phyloP scores from a whole-genome alignment of 2,888 invertebrate genomes.

The Lordiphosa fenestrarum region DNA sequence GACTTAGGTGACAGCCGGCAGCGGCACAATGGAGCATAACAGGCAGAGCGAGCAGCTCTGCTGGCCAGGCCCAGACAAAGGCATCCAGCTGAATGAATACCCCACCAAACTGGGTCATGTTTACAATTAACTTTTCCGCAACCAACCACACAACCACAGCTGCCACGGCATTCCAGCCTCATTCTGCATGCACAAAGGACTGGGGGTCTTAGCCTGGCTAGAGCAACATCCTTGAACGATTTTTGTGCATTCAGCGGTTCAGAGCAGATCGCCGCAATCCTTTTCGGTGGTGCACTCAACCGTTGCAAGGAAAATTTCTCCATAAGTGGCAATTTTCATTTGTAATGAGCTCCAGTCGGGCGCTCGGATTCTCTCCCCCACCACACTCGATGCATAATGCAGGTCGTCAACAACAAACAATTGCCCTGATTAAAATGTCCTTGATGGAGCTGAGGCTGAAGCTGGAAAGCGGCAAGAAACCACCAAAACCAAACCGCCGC shows the following conservation, averaged over 20 bases:
- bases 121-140: constrained; percentile 68
- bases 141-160: constrained; percentile 9
- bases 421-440: constrained; percentile 69
- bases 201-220: constrained; percentile 42
- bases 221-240: constrained; percentile 38
- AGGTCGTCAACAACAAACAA: constrained; percentile 51
- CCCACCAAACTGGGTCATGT: constrained; percentile 62
- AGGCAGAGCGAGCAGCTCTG: too few species aligned
- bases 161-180: constrained; percentile 32
- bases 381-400: constrained; percentile 46
- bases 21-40: constrained; percentile 59
- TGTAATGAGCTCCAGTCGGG: constrained; percentile 60
- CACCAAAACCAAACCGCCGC: constrained; percentile 24
- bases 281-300: constrained; percentile 1
- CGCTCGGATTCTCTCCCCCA: constrained; percentile 8
- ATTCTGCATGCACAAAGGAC: constrained; percentile 66
- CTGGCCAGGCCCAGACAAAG: constrained; percentile 26
- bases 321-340: constrained; percentile 70
- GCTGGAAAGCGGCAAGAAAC: constrained; percentile 7
- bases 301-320: constrained; percentile 14
- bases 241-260: constrained; percentile 21
- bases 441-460: constrained; percentile 32
- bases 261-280: constrained; percentile 25
- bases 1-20: constrained; percentile 51
- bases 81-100: constrained; percentile 9